Base-by-base conservation (phyloP, 2,888 invertebrate genomes). In the Leptinotarsa haldemani region DNA sequence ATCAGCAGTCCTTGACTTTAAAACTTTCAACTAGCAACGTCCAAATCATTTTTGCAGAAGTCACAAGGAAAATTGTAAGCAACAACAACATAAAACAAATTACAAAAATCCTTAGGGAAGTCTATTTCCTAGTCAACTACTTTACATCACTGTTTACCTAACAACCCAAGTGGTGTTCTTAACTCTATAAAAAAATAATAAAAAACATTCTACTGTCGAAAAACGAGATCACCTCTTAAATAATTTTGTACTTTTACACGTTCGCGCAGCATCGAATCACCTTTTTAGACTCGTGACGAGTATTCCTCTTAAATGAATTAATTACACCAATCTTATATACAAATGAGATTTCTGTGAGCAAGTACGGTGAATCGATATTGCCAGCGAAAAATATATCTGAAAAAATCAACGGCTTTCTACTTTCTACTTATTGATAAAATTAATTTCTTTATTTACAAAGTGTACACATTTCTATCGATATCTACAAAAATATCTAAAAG, bases 181-280 rank as follows among this genome's bases (percentile, higher is more conserved):
- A 81, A 80, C 58, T 73, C 79, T 80, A 82, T 79, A 80, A 79
- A 82, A 83, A 78, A 78, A 82, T 82, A 74, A 77, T 82, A 81
- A 80, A 81, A 84, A 84, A 83, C 79, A 80, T 78, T 81, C 83
- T 84, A 83, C 79, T 78, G 78, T 80, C 80, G 83, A 83, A 84
- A 84, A 80, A 84, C 84, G 87, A 87, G 87, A 87, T 87, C 87
- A 85, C 84, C 84, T 84, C 84, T 85, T 84, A 85, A 85, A 85
- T 84, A 86, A 86, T 86, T 86, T 86, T 86, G 86, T 86, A 86
- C 86, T 86, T 85, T 85, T 83, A 80, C 80, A 78, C 78, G 66
- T 71, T 74, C 73, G 52, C 75, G 75, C 80, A 78, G 78, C 80
- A 78, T 72, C 76, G 80, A 80, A 67, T 75, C 74, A 79, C 71